Base-by-base conservation (phyloP, 64 coral and sea anemone species). In the Exaiptasia diaphana region DNA sequence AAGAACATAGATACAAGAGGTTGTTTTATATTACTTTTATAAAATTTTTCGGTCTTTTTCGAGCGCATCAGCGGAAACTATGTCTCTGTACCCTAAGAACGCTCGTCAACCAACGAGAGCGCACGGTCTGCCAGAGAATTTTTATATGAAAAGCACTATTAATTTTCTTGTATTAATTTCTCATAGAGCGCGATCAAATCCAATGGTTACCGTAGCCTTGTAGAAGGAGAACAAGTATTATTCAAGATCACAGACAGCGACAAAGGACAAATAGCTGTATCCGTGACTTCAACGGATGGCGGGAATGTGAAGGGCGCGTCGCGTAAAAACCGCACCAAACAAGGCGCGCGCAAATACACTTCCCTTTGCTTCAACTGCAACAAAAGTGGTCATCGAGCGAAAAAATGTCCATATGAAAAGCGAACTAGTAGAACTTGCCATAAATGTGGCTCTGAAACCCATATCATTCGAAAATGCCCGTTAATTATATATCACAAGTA, bases 361-460 rank as follows among this genome's bases (percentile, higher is more conserved):
- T 76, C 80, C 36, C 75, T 89, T 3, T 95, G 91, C 44, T 95
- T 90, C 36, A 95, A 95, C 80, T 95, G 91, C 54, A 95, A 95
- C 35, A 53, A 74, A 40, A 50, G 56, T 26, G 91, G 91, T 14
- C 91, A 95, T 34, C 78, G 86, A 14, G 82, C 87, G 64, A 95
- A 85, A 18, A 89, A 83, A 34, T 95, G 91, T 33, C 91, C 91
- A 15, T 85, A 89, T 56, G 86, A 77, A 20, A 95, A 67, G 80
- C 73, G 75, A 20, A 61, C 44, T 0, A 60, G 55, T 50, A 70
- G 87, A 18, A 74, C 57, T 10, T 95, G 91, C 33, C 91, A 95
- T 68, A 89, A 80, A 55, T 95, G 91, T 68, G 91, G 91, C 15
- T 83, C 72, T 1, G 45, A 56, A 6, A 83, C 39, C 67, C 91